These are phyloP conservation scores for Danionella cerebrum DNA, from an alignment of 2,113 vertebrate genomes.

Conservation along the genomic window DNA sequence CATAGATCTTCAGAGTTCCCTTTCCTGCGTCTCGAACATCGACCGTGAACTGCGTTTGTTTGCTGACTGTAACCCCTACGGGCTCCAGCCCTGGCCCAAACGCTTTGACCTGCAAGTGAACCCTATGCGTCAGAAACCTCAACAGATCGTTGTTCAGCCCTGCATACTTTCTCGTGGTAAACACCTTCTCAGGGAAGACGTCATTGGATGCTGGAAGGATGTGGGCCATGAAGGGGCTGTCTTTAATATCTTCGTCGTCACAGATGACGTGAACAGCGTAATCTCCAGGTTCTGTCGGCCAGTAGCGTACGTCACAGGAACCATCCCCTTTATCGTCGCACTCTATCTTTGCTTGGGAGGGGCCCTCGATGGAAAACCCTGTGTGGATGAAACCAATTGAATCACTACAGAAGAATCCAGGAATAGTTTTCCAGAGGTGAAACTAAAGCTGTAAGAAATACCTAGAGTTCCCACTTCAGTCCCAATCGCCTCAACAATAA, in stretches of 20 bases:
- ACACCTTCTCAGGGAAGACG: conserved; percentile 82
- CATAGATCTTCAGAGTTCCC: conserved; percentile 83
- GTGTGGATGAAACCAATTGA: neutral
- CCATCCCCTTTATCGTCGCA: conserved; percentile 88
- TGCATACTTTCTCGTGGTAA: neutral
- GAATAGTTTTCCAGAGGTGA: too few species aligned
- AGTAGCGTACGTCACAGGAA: conserved; percentile 89
- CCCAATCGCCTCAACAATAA: conserved; percentile 90
- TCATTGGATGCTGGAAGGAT: conserved; percentile 78
- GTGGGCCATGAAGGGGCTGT: conserved; percentile 90
- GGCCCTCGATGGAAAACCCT: conserved; percentile 95
- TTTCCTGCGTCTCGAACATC: conserved; percentile 80
- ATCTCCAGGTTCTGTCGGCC: conserved; percentile 86
- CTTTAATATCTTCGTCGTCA: conserved; percentile 87
- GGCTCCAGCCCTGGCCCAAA: conserved; percentile 82
- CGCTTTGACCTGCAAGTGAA: conserved; percentile 76
- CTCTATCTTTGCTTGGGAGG: conserved; percentile 90
- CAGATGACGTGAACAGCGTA: conserved; percentile 94
- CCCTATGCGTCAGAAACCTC: neutral
- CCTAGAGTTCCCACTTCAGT: conserved; percentile 88
- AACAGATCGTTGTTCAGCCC: too few species aligned
- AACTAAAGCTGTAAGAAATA: neutral
- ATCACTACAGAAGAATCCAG: too few species aligned
- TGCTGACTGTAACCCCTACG: conserved; percentile 80
- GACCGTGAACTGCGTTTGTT: conserved; percentile 81